Conservation (phyloP, 2,113 vertebrate genomes). For the Colinus virginianus region DNA sequence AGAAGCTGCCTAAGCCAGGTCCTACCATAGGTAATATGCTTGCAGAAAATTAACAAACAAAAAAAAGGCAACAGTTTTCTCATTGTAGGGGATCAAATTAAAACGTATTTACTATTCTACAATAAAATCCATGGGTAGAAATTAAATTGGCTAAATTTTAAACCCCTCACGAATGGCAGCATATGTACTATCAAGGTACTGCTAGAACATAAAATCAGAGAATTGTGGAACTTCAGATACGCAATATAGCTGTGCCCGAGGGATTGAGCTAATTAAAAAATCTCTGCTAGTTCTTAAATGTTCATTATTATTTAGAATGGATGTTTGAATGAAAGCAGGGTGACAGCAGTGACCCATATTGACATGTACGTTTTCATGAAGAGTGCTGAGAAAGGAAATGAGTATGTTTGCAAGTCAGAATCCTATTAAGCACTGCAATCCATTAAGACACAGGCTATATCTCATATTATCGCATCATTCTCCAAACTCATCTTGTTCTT, state of each 20-base stretch:
- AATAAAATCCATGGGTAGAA: background rate
- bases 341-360: background rate
- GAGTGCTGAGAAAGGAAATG: background rate
- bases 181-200: background rate
- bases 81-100: background rate
- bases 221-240: background rate
- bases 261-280: background rate
- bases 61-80: background rate
- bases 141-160: background rate
- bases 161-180: background rate
- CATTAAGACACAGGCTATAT: background rate
- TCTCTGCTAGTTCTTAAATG: background rate
- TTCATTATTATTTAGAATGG: background rate
- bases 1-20: background rate
- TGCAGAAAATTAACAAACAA: background rate
- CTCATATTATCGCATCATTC: background rate
- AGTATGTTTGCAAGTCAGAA: slow-evolving; percentile 1
- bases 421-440: background rate
- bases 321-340: background rate
- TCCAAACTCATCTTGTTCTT: background rate
- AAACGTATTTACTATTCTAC: background rate
- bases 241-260: background rate
- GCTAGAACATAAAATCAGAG: background rate
- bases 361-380: background rate
- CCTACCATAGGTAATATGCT: background rate